These are phyloP conservation scores for Acrossocheilus wenchowensis DNA, from an alignment of 2,797 vertebrate species.

Conservation along the genomic window DNA sequence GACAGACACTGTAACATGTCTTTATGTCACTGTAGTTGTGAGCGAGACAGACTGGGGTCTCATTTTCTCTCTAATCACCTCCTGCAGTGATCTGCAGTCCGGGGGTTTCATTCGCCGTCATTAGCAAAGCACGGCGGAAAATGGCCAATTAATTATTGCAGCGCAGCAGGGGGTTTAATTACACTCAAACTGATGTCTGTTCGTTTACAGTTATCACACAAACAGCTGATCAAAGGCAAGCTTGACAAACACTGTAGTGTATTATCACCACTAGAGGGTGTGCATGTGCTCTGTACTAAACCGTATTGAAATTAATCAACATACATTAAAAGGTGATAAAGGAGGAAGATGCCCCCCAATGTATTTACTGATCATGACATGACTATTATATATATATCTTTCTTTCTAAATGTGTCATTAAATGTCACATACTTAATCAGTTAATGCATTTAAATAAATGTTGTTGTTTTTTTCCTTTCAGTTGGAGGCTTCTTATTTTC, in stretches of 20 bases:
- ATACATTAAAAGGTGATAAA: background rate
- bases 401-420: background rate
- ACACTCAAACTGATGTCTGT: background rate
- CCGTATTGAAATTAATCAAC: background rate
- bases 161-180: constrained; percentile 29
- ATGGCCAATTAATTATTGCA: constrained; percentile 19
- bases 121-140: background rate
- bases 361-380: background rate
- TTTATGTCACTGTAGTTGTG: background rate
- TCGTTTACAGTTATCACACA: constrained; percentile 21
- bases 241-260: background rate
- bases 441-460: background rate
- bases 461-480: background rate
- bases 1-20: background rate
- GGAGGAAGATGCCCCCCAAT: background rate
- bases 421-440: background rate
- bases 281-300: background rate
- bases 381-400: background rate
- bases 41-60: background rate
- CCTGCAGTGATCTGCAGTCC: background rate
- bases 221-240: constrained; percentile 4
- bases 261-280: background rate
- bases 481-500: background rate
- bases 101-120: background rate
- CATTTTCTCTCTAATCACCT: constrained; percentile 1